Conservation (phyloP, 2,113 vertebrate genomes). For the Laticauda laticaudata region DNA sequence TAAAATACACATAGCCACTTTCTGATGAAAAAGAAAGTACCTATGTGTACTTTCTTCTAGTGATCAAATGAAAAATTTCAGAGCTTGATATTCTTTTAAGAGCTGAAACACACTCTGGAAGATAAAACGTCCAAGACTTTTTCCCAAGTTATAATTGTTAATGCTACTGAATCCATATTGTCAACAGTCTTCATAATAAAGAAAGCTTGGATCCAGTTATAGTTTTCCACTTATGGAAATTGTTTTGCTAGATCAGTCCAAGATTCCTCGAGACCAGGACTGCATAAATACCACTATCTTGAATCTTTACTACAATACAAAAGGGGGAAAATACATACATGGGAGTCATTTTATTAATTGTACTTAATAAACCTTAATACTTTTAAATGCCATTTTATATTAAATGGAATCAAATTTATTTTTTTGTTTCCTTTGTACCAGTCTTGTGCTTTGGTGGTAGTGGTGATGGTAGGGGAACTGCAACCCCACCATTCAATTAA, state of each 20-base stretch:
- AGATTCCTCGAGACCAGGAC: neutral
- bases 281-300: neutral
- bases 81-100: conserved; percentile 12
- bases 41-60: conserved; percentile 44
- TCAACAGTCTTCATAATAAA: neutral
- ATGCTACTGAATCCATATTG: fast-evolving
- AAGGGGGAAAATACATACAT: neutral
- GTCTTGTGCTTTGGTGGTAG: neutral
- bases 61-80: conserved; percentile 18
- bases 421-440: neutral
- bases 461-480: neutral
- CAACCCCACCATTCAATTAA: neutral
- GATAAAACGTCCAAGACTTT: neutral
- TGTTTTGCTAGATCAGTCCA: fast-evolving
- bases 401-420: neutral
- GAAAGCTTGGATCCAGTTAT: neutral
- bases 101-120: neutral
- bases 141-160: neutral
- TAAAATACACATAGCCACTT: no score
- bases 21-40: neutral
- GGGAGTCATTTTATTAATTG: neutral
- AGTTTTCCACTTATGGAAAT: neutral
- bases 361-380: neutral
- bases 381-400: neutral
- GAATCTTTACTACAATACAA: neutral